These are phyloP conservation scores for Tiliacea citrago DNA, from an alignment of 2,888 invertebrate genomes.

Conservation along the genomic window DNA sequence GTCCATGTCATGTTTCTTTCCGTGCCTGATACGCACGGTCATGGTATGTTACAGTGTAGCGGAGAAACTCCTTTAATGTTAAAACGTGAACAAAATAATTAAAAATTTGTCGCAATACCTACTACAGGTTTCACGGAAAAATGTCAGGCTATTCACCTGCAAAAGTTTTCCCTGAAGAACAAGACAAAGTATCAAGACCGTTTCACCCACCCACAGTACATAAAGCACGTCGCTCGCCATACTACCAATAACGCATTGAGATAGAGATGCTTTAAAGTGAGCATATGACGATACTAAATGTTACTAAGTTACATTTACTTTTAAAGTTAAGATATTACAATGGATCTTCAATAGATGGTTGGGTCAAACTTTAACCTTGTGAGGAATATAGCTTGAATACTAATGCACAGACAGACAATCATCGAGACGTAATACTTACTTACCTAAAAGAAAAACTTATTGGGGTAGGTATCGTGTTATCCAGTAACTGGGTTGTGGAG, in stretches of 20 bases:
- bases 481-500: too few species aligned
- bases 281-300: slow-evolving; percentile 37
- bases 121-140: too few species aligned
- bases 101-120: too few species aligned
- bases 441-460: background rate
- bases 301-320: slow-evolving; percentile 9
- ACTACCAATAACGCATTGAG: slow-evolving; percentile 45
- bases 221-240: slow-evolving; percentile 47
- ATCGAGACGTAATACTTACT: background rate
- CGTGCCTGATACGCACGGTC: too few species aligned
- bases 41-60: too few species aligned
- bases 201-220: slow-evolving; percentile 8
- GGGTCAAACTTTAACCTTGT: background rate
- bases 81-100: too few species aligned
- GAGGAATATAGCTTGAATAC: background rate
- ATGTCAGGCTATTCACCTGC: too few species aligned
- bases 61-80: too few species aligned
- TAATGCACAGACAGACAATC: background rate
- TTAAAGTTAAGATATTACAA: background rate
- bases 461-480: too few species aligned
- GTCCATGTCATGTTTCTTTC: too few species aligned
- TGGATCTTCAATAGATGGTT: too few species aligned
- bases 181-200: slow-evolving; percentile 47
- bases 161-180: too few species aligned
- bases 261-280: slow-evolving; percentile 43